Conservation (phyloP, 2,797 vertebrate genomes). For the Sitta carolinensis region DNA sequence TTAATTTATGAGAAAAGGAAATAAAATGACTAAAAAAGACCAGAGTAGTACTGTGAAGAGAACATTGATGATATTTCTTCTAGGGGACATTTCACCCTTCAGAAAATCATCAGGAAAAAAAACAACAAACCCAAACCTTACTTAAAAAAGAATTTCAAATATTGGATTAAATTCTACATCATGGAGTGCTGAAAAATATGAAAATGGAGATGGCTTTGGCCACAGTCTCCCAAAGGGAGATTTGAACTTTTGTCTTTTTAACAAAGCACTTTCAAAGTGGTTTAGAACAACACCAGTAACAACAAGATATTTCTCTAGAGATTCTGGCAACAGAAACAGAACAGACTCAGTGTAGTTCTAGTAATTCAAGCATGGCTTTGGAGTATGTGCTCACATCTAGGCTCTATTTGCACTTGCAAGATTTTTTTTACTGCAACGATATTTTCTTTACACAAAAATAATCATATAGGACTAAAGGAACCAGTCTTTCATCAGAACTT, state of each 20-base stretch:
- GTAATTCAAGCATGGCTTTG: background rate
- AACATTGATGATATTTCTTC: background rate
- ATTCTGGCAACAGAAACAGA: background rate
- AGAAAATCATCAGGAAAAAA: background rate
- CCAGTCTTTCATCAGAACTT: background rate
- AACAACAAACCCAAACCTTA: background rate
- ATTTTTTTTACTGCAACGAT: background rate
- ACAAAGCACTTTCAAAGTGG: conserved; percentile 15
- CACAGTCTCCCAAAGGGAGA: background rate
- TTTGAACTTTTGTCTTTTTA: conserved; percentile 27
- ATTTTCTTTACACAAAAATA: background rate
- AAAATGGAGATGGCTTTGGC: background rate
- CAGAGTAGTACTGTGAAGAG: background rate
- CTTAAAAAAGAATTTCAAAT: background rate
- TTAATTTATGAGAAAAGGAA: conserved; percentile 41
- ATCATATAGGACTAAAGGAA: background rate
- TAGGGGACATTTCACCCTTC: conserved; percentile 41
- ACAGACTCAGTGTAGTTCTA: background rate
- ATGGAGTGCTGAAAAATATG: background rate
- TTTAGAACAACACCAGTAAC: background rate
- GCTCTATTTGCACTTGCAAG: background rate
- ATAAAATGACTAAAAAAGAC: conserved; percentile 22
- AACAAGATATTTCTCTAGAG: conserved; percentile 5
- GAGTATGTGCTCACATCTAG: background rate
- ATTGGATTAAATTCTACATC: background rate